phyloP scores from a whole-genome alignment of 2,888 invertebrate genomes.

The Ormyrus thymus region DNA sequence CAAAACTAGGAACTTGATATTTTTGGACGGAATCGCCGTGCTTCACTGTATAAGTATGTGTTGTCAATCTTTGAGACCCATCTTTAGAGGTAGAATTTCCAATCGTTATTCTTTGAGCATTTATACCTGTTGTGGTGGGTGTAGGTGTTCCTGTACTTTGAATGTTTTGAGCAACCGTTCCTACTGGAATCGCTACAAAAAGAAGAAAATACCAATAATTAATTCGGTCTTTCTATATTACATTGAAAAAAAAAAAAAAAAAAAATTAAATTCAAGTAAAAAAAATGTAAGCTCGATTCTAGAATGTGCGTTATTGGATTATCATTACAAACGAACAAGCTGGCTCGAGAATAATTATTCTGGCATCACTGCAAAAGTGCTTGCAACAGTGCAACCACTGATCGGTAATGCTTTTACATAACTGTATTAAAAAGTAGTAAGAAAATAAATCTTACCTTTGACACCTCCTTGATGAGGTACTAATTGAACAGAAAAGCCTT shows the following conservation, averaged over 20 bases:
- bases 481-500: constrained; percentile 77
- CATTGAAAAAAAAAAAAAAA: constrained; percentile 8
- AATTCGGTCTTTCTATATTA: neutral
- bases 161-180: constrained; percentile 70
- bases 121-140: constrained; percentile 65
- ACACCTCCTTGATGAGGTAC: constrained; percentile 78
- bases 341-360: constrained; percentile 69
- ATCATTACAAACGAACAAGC: constrained; percentile 69
- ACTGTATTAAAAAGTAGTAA: constrained; percentile 14
- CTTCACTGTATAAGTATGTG: constrained; percentile 72
- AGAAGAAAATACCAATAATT: neutral
- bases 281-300: constrained; percentile 64
- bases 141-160: constrained; percentile 65
- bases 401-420: constrained; percentile 64
- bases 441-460: constrained; percentile 72
- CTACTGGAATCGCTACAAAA: constrained; percentile 76
- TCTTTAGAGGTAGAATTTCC: constrained; percentile 69
- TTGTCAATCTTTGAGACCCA: constrained; percentile 67
- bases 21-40: constrained; percentile 73
- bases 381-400: constrained; percentile 54
- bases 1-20: constrained; percentile 74
- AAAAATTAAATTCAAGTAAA: neutral
- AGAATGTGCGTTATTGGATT: constrained; percentile 64
- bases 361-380: constrained; percentile 50
- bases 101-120: constrained; percentile 73